phyloP scores from a whole-genome alignment of 2,888 invertebrate genomes.

The Meiosimyza decipiens region DNA sequence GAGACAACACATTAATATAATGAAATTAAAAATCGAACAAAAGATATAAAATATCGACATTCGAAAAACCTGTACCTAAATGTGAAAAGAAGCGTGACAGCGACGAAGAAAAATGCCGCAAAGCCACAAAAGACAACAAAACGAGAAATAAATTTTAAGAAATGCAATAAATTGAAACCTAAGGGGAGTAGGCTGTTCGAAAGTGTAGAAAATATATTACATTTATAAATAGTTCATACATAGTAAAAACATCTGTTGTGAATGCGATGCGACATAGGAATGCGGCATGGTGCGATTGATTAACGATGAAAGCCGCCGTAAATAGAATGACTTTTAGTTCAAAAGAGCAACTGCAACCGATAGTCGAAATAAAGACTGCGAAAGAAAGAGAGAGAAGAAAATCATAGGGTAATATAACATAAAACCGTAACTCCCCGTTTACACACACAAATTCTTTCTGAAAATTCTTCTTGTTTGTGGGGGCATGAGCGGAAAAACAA shows the following conservation, averaged over 20 bases:
- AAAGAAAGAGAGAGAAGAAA: too few species aligned
- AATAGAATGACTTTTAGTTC: too few species aligned
- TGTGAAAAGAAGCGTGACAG: background rate
- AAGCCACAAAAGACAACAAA: constrained; percentile 13
- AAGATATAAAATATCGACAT: background rate
- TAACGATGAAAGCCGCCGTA: too few species aligned
- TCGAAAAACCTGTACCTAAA: background rate
- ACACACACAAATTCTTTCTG: too few species aligned
- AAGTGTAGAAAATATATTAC: background rate
- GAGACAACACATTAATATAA: constrained; percentile 17
- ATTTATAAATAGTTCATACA: constrained; percentile 24
- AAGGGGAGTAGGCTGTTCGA: constrained; percentile 11
- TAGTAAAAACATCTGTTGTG: constrained; percentile 28
- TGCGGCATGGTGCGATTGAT: too few species aligned
- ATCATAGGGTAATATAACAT: too few species aligned
- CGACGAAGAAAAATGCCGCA: constrained; percentile 1
- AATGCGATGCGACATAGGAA: background rate
- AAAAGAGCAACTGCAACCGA: too few species aligned
- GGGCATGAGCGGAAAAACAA: too few species aligned
- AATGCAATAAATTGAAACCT: constrained; percentile 22
- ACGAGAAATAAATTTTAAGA: constrained; percentile 9
- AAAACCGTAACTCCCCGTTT: too few species aligned
- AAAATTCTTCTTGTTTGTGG: too few species aligned
- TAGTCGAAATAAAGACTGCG: too few species aligned
- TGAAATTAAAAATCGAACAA: constrained; percentile 1